Evolutionary conservation across 2,888 invertebrate genomes (phyloP).

Genomic region (Caenorhabditis afra): DNA sequence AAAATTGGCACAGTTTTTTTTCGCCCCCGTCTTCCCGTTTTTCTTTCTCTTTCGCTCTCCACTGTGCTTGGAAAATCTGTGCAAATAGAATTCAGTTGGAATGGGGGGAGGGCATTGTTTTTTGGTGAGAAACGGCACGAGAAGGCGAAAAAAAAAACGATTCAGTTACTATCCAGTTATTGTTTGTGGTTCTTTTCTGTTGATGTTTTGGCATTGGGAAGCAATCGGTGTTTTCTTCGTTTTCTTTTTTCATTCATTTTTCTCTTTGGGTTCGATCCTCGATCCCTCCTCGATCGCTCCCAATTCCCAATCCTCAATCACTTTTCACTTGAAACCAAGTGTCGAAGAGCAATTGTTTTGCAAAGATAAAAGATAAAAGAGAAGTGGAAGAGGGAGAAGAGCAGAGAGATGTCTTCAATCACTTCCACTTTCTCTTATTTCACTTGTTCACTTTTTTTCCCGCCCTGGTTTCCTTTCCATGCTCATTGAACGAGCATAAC

Average conservation of each 20-base stretch:
- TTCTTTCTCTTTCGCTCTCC: neutral
- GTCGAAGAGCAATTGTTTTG: conserved; percentile 52
- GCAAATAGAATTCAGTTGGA: conserved; percentile 22
- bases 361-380: conserved; percentile 27
- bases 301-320: neutral
- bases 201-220: conserved; percentile 22
- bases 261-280: neutral
- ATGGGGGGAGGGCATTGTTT: conserved; percentile 57
- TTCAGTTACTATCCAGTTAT: conserved; percentile 48
- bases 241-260: neutral
- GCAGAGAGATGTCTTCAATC: conserved; percentile 6
- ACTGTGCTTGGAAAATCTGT: conserved; percentile 14
- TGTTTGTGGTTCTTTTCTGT: conserved; percentile 37
- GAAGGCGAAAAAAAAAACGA: neutral
- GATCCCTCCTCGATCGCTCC: too few relatives aligned
- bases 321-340: neutral
- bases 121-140: neutral
- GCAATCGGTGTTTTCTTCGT: neutral
- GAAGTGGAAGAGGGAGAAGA: too few relatives aligned
- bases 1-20: neutral
- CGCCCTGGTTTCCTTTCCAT: conserved; percentile 10
- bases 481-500: conserved; percentile 20
- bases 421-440: conserved; percentile 38
- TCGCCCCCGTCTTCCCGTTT: neutral
- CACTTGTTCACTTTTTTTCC: conserved; percentile 39